Base-by-base conservation (phyloP, 2,797 vertebrate genomes). In the Phrynocephalus guinanensis region DNA sequence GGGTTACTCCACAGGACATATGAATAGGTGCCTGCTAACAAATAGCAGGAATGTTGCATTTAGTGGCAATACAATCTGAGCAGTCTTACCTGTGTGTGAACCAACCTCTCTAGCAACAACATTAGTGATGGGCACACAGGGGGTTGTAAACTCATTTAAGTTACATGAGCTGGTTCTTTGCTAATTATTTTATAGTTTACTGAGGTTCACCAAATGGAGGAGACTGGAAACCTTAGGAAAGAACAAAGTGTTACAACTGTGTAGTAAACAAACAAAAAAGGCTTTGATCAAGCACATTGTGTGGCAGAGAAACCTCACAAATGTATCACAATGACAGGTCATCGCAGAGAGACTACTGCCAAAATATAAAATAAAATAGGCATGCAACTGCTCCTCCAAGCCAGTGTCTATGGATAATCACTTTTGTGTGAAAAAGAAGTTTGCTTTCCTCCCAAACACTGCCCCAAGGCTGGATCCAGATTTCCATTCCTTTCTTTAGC, bases 281-380 rank as follows among this genome's bases (percentile, higher is more conserved):
- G 60, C 95, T 96, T 96, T 97, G 95, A 96, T 95, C 95, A 66
- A 8, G 92, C 92, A 93, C 92, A 95, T 93, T 91, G 94, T 91
- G 87, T 48, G 71, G 60, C 94, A 87, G 89, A 90, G 80, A 82
- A 94, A 88, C 26, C 91, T 87, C 90, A 93, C 79, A 48, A 52
- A 68, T 44, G 56, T 82, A 87, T 83, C 82, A 86, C 88, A 86
- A 56, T 86, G 86, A 92, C 90, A 95, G 93, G 91, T 70, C 78
- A 84, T 92, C 68, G 82, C 75, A 92, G 56, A 67, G 68, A 86
- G 86, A 78, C 82, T 84, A 79, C 77, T 88, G 68, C 86, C 83
- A 88, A 90, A 93, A 91, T 89, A 90, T 87, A 88, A 90, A 76
- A 73, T 48, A 92, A 91, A 93, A 83, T 73, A 77, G 91, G 30